These are phyloP conservation scores for Neoscelio sp. DNA, from an alignment of 2,888 invertebrate genomes.

Conservation along the genomic window DNA sequence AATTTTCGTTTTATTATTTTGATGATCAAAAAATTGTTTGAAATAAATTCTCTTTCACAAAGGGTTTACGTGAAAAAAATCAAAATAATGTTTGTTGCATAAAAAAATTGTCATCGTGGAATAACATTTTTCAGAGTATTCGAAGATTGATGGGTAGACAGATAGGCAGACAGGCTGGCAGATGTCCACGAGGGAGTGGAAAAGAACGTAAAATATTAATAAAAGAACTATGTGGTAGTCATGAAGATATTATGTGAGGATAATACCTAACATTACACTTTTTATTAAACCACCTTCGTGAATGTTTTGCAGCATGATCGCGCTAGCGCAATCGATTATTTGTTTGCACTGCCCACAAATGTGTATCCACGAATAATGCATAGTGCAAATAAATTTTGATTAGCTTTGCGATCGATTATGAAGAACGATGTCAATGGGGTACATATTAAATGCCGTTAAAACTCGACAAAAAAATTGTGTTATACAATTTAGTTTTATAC, in stretches of 20 bases:
- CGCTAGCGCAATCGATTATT: conserved; percentile 62
- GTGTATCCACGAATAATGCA: conserved; percentile 31
- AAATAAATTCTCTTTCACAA: no score
- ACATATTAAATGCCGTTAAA: conserved; percentile 16
- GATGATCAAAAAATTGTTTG: no score
- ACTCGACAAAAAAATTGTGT: no score
- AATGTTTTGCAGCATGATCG: conserved; percentile 61
- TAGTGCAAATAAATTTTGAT: conserved; percentile 49
- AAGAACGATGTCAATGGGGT: conserved; percentile 13
- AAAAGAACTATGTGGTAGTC: conserved; percentile 58
- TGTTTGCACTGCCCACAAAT: conserved; percentile 49
- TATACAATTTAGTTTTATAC: no score
- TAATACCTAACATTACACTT: conserved; percentile 64
- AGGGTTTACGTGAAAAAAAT: no score
- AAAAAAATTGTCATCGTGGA: conserved; percentile 49
- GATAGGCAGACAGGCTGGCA: conserved; percentile 50
- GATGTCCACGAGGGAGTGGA: conserved; percentile 58
- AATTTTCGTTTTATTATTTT: no score
- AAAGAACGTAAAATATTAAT: conserved; percentile 63
- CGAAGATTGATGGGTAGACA: conserved; percentile 55
- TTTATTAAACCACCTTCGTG: conserved; percentile 51
- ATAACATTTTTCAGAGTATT: conserved; percentile 57
- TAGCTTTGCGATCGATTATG: conserved; percentile 24
- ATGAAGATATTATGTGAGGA: conserved; percentile 58
- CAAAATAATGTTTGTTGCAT: conserved; percentile 14